Percentiles rank a stretch among this genome's conserved stretches.
Conservation (phyloP, 2,113 vertebrate genomes). For the Lophochroa leadbeateri region DNA sequence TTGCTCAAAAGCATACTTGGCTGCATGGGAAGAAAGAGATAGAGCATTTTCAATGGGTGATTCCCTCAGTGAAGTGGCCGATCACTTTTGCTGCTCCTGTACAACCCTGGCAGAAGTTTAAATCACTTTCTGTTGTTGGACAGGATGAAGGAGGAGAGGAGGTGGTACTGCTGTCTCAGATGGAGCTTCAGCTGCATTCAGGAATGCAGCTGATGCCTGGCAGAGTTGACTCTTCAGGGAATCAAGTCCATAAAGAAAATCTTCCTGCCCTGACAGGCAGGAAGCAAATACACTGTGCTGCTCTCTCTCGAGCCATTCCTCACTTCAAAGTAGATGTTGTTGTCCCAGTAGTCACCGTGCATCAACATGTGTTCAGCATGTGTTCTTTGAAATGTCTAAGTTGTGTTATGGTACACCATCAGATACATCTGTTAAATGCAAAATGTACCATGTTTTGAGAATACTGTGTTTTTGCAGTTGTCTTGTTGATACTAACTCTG, state of each 20-base stretch:
- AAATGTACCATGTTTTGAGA: not conserved
- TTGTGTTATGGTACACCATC: not conserved
- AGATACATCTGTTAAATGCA: not conserved
- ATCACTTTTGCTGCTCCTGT: not conserved
- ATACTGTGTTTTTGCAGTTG: not conserved
- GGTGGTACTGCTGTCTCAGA: not conserved
- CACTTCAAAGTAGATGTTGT: rapidly evolving
- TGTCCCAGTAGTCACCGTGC: rapidly evolving
- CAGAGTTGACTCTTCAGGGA: not conserved
- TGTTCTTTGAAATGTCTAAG: not conserved
- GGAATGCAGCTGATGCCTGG: not conserved
- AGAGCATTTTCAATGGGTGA: not conserved
- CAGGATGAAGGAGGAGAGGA: not conserved
- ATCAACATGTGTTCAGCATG: not conserved
- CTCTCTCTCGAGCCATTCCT: not conserved
- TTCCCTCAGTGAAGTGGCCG: not conserved
- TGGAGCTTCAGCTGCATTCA: not conserved
- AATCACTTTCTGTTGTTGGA: not conserved
- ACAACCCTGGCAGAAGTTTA: not conserved
- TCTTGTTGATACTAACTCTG: not conserved
- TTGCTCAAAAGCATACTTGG: not conserved
- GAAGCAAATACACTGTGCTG: not conserved
- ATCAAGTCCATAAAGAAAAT: not conserved
- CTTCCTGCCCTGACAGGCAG: not conserved
- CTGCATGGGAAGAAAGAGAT: not conserved